These are phyloP conservation scores for Bombus polaris DNA, from an alignment of 1,140 invertebrate species.

Conservation along the genomic window DNA sequence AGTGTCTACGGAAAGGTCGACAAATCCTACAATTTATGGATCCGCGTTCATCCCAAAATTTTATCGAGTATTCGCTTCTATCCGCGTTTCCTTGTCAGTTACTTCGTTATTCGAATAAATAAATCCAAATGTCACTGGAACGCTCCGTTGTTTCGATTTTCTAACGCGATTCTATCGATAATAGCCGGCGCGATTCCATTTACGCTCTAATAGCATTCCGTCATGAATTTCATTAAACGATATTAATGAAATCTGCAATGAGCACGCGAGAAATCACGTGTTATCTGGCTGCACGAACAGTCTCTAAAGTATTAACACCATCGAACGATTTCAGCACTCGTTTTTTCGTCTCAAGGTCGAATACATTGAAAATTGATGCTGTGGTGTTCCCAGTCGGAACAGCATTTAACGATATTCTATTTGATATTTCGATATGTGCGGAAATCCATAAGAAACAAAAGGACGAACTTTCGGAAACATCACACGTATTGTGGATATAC, in stretches of 20 bases:
- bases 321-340: neutral
- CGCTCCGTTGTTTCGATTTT: neutral
- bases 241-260: neutral
- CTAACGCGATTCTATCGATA: neutral
- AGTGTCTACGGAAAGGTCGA: neutral
- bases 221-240: slow-evolving; percentile 14
- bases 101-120: neutral
- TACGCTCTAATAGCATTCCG: neutral
- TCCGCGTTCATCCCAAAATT: neutral
- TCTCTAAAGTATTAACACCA: slow-evolving; percentile 25
- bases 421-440: too few relatives aligned
- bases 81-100: neutral
- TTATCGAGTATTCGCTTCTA: neutral
- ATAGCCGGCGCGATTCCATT: neutral
- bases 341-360: neutral
- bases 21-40: too few relatives aligned
- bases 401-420: neutral
- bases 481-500: neutral
- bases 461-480: neutral
- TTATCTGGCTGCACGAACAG: neutral
- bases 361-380: slow-evolving; percentile 22
- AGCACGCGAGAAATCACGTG: neutral
- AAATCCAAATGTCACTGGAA: neutral
- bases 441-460: neutral
- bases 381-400: neutral